These are phyloP conservation scores for Oriolus oriolus DNA, from an alignment of 2,113 vertebrate genomes.

Conservation along the genomic window DNA sequence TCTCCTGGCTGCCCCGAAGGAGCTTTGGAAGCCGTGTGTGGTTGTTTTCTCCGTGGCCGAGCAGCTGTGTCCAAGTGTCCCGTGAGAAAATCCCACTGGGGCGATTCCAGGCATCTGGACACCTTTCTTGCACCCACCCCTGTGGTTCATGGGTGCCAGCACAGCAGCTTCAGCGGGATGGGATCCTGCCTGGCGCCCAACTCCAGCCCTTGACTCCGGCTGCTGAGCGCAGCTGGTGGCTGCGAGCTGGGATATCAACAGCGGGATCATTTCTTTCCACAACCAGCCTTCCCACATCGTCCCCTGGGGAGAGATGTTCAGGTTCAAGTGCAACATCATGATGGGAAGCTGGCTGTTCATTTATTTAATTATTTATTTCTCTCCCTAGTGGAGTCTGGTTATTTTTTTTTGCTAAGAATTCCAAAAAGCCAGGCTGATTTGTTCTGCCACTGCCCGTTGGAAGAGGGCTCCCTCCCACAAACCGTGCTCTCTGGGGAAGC, in stretches of 20 bases:
- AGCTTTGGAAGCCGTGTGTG: background rate
- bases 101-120: background rate
- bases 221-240: fast-evolving
- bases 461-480: background rate
- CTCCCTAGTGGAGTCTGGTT: fast-evolving
- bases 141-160: background rate
- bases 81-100: background rate
- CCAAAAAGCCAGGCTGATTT: background rate
- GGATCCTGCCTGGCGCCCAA: background rate
- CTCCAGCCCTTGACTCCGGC: fast-evolving
- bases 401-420: background rate
- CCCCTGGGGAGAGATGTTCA: background rate
- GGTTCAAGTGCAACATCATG: fast-evolving
- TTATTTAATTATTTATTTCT: background rate
- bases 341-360: background rate
- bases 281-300: background rate
- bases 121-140: background rate
- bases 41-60: fast-evolving
- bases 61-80: fast-evolving
- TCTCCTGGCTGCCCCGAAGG: background rate
- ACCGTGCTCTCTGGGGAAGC: background rate
- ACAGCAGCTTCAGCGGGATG: background rate
- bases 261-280: background rate
- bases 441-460: background rate
- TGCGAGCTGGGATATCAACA: background rate